Base-by-base conservation (phyloP, 92 coral and sea anemone species). In the Zoanthus gigantus region DNA sequence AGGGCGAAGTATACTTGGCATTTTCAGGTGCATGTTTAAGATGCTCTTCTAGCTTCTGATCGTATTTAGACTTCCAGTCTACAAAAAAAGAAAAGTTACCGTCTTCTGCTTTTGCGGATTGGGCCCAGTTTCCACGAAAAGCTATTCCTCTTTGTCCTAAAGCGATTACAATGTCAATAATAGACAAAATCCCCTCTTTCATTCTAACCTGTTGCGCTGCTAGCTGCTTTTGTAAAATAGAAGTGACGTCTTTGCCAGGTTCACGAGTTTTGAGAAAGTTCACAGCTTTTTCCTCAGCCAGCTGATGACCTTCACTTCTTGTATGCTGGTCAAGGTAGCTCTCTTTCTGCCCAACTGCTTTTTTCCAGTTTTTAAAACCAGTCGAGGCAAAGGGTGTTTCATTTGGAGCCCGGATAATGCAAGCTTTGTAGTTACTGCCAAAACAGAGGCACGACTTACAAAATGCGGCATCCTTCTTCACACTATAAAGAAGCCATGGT, bases 71-170 rank as follows among this genome's bases (percentile, higher is more conserved):
- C 52, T 84, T 89, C 92, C 85, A 89, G 79, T 84, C 76, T 66
- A 84, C 30, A 84, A 89, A 77, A 30, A 82, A 82, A 11, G 58
- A 52, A 77, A 84, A 85, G 63, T 78, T 71, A 29, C 89, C 87
- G 56, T 77, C 84, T 69, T 90, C 87, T 83, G 84, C 92, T 82
- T 48, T 31, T 71, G 73, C 31, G 15, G 77, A 76, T 44, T 74
- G 63, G 74, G 31, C 89, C 90, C 92, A 84, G 89, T 89, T 89
- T 29, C 90, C 89, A 58, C 90, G 57, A 9, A 83, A 83, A 30
- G 81, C 34, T 54, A 88, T 82, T 32, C 82, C 83, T 76, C 91
- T 74, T 72, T 83, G 87, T 84, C 91, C 89, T 42, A 83, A 89
- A 13, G 83, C 29, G 72, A 89, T 83, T 6, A 89, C 88, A 52